phyloP scores from a whole-genome alignment of 2,888 invertebrate species.

The Shargacucullia verbasci region DNA sequence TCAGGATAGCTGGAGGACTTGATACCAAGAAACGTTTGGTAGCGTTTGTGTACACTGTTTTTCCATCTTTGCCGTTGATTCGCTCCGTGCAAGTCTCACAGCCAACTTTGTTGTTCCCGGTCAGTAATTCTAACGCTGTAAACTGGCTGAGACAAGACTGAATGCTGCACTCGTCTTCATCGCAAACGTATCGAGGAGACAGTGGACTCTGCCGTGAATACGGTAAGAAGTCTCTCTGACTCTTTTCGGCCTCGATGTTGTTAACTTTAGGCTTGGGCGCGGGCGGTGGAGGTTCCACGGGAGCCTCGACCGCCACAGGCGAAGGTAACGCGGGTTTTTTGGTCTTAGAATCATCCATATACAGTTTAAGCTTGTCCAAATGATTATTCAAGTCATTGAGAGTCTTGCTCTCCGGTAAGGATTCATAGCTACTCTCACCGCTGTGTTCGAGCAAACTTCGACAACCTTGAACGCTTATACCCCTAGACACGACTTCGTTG shows the following conservation, averaged over 20 bases:
- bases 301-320: slow-evolving; percentile 64
- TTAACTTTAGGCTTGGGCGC: slow-evolving; percentile 72
- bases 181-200: slow-evolving; percentile 91
- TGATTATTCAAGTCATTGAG: slow-evolving; percentile 72
- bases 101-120: slow-evolving; percentile 97
- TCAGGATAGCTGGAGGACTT: slow-evolving; percentile 97
- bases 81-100: slow-evolving; percentile 96
- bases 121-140: slow-evolving; percentile 96
- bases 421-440: slow-evolving; percentile 79
- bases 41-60: slow-evolving; percentile 94
- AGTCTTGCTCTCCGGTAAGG: slow-evolving; percentile 69
- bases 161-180: slow-evolving; percentile 94
- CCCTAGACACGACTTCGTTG: slow-evolving; percentile 80
- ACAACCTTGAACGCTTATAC: slow-evolving; percentile 80
- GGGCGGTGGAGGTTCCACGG: slow-evolving; percentile 62
- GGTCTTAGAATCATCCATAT: slow-evolving; percentile 68
- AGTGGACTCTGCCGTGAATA: slow-evolving; percentile 85
- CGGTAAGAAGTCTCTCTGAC: slow-evolving; percentile 71
- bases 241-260: slow-evolving; percentile 74
- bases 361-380: slow-evolving; percentile 77
- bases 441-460: slow-evolving; percentile 77
- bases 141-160: slow-evolving; percentile 97
- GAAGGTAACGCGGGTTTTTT: slow-evolving; percentile 69
- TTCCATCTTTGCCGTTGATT: slow-evolving; percentile 91
- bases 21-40: slow-evolving; percentile 96